These are phyloP conservation scores for Bembecia ichneumoniformis DNA, from an alignment of 2,888 invertebrate species.

Conservation along the genomic window DNA sequence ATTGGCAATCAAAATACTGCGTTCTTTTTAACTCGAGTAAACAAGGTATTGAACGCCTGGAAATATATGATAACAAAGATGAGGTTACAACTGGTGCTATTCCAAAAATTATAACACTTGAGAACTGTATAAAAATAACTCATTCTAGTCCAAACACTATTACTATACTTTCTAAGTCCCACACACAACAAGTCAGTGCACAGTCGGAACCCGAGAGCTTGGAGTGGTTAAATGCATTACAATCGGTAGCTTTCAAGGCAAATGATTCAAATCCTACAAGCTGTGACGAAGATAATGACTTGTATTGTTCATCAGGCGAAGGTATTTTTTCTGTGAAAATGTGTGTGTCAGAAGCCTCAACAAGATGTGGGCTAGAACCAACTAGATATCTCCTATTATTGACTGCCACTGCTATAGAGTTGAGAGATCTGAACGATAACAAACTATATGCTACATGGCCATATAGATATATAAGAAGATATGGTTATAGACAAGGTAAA, in stretches of 20 bases:
- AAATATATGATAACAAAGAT: conserved; percentile 87
- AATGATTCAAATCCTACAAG: conserved; percentile 69
- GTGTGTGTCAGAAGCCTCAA: conserved; percentile 83
- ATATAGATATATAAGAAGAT: conserved; percentile 85
- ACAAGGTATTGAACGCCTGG: conserved; percentile 87
- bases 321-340: conserved; percentile 85
- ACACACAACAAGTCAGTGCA: conserved; percentile 74
- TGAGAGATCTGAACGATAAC: conserved; percentile 76
- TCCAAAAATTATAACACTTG: conserved; percentile 85
- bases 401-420: conserved; percentile 81
- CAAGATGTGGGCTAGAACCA: conserved; percentile 80
- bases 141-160: conserved; percentile 75
- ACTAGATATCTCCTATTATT: conserved; percentile 81
- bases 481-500: conserved; percentile 88
- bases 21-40: conserved; percentile 86
- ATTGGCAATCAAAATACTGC: conserved; percentile 85
- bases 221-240: conserved; percentile 85
- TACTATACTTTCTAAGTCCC: conserved; percentile 83
- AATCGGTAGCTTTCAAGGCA: conserved; percentile 85
- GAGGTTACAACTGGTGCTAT: conserved; percentile 75
- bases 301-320: conserved; percentile 89
- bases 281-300: conserved; percentile 89
- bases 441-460: conserved; percentile 85
- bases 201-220: conserved; percentile 78
- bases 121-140: conserved; percentile 89